Base-by-base conservation (phyloP, 2,797 vertebrate species). In the Scyliorhinus canicula region DNA sequence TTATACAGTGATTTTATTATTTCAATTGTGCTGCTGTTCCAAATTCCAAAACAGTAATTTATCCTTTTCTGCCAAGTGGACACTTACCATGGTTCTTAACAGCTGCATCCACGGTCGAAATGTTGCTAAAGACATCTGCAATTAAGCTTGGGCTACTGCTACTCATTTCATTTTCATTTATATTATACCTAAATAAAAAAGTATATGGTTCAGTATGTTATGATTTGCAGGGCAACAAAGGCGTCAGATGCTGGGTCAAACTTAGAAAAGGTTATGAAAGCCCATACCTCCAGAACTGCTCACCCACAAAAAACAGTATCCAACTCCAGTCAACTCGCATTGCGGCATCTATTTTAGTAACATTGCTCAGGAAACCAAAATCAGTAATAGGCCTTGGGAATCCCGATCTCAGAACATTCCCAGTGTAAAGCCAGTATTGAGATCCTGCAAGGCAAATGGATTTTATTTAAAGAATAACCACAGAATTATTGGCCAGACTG, bases 331-430 rank as follows among this genome's bases (percentile, higher is more conserved):
- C 19, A 50, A 65, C 31, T 44, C 1, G 28, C 35, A 95, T 26
- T 47, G 95, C 90, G 14, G 95, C 95, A 79, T 95, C 95, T 77
- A 95, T 60, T 79, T 77, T 47, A 3, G 21, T 12, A 52, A 95
- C 55, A 63, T 5, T 44, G 11, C 47, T 47, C 52, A 90, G 95
- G 8, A 95, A 71, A 47, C 63, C 63, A 52, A 95, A 60, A 24
- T 63, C 63, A 21, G 31, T 52, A 47, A 95, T 35, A 65, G n/a
- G 26, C 52, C 28, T 69, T 55, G 95, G 95, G 44, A 21, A 77
- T 7, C 88, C 67, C 31, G 44, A 24, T 4, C 9, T 63, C 24
- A 35, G 60, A 35, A 35, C 16, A 31, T 1, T 5, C 3, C 90
- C 40, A 50, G 16, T 60, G 67, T 55, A 93, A 19, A 11, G 9